A percentile compares a stretch with the other conserved stretches of the same genome.
These are phyloP conservation scores for Cheilosia grossa DNA, from an alignment of 2,888 invertebrate species.

Conservation along the genomic window DNA sequence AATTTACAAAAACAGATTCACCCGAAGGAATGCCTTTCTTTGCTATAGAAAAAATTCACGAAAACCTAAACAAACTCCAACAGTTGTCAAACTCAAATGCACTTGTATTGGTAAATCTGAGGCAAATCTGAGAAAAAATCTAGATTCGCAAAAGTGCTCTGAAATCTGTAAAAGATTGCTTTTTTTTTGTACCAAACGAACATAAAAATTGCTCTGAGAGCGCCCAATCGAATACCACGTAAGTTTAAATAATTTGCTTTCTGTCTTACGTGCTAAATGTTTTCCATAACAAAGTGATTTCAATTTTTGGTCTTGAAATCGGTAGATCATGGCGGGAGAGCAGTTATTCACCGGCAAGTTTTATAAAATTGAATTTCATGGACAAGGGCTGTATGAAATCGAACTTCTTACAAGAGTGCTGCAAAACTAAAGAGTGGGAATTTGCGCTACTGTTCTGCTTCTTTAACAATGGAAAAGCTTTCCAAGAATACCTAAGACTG, in stretches of 20 bases:
- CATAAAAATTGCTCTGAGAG: too few relatives aligned
- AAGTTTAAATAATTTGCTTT: slow-evolving; percentile 58
- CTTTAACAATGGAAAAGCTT: slow-evolving; percentile 89
- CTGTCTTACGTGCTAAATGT: neutral
- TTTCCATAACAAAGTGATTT: slow-evolving; percentile 84
- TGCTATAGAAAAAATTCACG: too few relatives aligned
- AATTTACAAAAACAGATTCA: too few relatives aligned
- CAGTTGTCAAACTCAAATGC: too few relatives aligned
- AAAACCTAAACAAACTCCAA: too few relatives aligned
- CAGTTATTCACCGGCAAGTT: slow-evolving; percentile 89
- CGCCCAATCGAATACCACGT: too few relatives aligned
- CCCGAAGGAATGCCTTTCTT: too few relatives aligned
- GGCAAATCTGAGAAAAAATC: too few relatives aligned
- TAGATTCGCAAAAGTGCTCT: too few relatives aligned
- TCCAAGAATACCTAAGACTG: slow-evolving; percentile 87
- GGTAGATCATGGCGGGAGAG: slow-evolving; percentile 92
- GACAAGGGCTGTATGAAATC: slow-evolving; percentile 79
- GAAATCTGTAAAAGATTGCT: too few relatives aligned
- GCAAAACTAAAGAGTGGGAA: slow-evolving; percentile 77
- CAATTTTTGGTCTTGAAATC: slow-evolving; percentile 89
- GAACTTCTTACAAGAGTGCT: slow-evolving; percentile 83
- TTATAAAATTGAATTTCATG: slow-evolving; percentile 87
- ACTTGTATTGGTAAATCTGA: too few relatives aligned
- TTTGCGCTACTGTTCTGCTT: slow-evolving; percentile 90
- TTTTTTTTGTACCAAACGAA: too few relatives aligned